Evolutionary conservation across 2,888 invertebrate species (phyloP), one percentile per base, ranked within the genome.

Genomic region (Spilosoma lubricipeda): DNA sequence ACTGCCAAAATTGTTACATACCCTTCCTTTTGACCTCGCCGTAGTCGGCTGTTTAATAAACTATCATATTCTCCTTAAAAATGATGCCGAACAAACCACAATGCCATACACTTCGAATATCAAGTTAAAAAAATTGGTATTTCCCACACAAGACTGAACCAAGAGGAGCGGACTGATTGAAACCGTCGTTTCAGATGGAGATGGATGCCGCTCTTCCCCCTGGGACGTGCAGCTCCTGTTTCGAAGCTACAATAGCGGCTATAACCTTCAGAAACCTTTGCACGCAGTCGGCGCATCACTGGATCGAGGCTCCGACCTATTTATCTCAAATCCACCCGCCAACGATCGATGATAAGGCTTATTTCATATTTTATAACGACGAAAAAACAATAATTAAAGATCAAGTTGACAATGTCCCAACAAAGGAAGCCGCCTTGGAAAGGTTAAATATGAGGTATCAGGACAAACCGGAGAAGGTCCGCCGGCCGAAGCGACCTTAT

Each of bases 101-200:
- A 42, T 8, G 13, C 45, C 18, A 56, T 56, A 59, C 36, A 7
- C 30, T 45, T 45, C 70, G 9, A 70, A 63, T 27, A 30, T 30
- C 63, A 27, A 45, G 23, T 63, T 59, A 20, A 63, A 70, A n/a
- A 33, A 63, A 63, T 45, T 70, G 67, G 23, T 1, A 9, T 70
- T 13, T 75, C 15, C 64, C 30, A 71, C 70, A 59, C 70, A 67
- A 72, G 80, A 59, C 45, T 76, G 78, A 80, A 75, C 75, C 67
- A 85, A 84, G 85, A 87, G 81, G 89, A 89, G 89, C 90, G 89
- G 92, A 89, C 89, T 94, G 93, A 94, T 90, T 87, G 88, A 89
- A 89, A 83, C 83, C 93, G 87, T 94, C 87, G 90, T 95, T 95
- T 93, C 95, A 95, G 95, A 90, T 95, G 85, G 90, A 85, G 84